Base-by-base conservation (phyloP, 1,140 invertebrate genomes). In the Mamestra configurata region DNA sequence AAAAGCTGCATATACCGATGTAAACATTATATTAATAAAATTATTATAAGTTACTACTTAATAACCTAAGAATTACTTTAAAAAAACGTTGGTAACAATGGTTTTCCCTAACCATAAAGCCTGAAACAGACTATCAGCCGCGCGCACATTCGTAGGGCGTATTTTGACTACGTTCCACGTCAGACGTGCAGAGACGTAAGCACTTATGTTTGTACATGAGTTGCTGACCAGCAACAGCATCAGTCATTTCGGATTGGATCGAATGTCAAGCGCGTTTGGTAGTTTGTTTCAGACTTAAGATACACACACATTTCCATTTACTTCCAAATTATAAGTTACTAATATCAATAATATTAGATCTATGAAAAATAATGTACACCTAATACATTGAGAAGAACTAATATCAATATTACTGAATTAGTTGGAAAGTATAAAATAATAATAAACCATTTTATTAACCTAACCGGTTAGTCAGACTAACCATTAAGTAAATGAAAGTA, bases 1-100 rank as follows among this genome's bases (percentile, higher is more conserved):
- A 40, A 18, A 37, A 61, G 20, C 51, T 55, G 8, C 51, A 55
- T 10, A 24, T 24, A 55, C n/a, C 20, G 18, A 20, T 40, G 40
- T 40, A 55, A 11, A 55, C 1, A 20, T 27, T 27, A 70, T 35
- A 13, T 46, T 22, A 49, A 27, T 70, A 27, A 49, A 70, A 70
- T 49, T 51, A 70, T 20, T 46, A 46, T 46, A 46, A 68, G 6
- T 61, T 1, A 31, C 35, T 64, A 64, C n/a, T 37, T 20, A 37
- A 35, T 37, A 37, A 10, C 59, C 18, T 37, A 64, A 40, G 7
- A 55, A 24, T 55, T 24, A 55, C 31, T 10, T 43, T 68, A 24
- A 68, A 46, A 68, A 46, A 46, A 46, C 2, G 61, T 35, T 68
- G 64, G 64, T 68, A 68, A 68, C 64, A 68, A 68, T 68, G 37